Base-by-base conservation (phyloP, 2,113 vertebrate genomes). In the Salminus brasiliensis region DNA sequence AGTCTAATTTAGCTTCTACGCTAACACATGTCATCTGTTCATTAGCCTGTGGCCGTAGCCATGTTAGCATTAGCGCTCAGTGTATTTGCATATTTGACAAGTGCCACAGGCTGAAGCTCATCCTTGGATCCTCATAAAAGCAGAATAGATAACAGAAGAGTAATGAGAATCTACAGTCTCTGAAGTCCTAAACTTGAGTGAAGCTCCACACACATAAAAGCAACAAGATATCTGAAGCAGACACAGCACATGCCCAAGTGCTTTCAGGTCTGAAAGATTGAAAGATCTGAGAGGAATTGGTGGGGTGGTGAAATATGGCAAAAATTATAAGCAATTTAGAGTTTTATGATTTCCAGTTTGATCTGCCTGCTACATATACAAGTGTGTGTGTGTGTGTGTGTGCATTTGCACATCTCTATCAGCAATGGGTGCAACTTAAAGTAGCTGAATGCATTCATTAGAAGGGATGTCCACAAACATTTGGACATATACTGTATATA, bases 11-110 rank as follows among this genome's bases (percentile, higher is more conserved):
- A 84, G 72, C 79, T 25, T 39, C 66, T 66, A 9, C 60, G 47
- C 74, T 77, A 84, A 73, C 82, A 80, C 74, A 81, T 81, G 79
- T 55, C 79, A 81, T 69, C 25, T 70, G 65, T 81, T 83, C 74
- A 81, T 78, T 84, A 81, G 63, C 66, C 52, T 72, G 72, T 68
- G 71, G 49, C 32, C 39, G 62, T 72, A 83, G 72, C 25, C 5
- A 18, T 73, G 73, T 57, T 55, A 76, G 66, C 36, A 27, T 74
- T 79, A 53, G 45, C 13, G 16, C 67, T 15, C 25, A 74, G 72
- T 23, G 11, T 43, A 39, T 53, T 65, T 67, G 67, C 25, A 25
- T 36, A 29, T 72, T 75, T 76, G 70, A 83, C 76, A 72, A 55
- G 72, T 76, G 68, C 23, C 74, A 68, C 82, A 60, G 36, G 62